Conservation (phyloP, 37 sponge, comb jelly and placozoan genomes). For the Theonella swinhoei region DNA sequence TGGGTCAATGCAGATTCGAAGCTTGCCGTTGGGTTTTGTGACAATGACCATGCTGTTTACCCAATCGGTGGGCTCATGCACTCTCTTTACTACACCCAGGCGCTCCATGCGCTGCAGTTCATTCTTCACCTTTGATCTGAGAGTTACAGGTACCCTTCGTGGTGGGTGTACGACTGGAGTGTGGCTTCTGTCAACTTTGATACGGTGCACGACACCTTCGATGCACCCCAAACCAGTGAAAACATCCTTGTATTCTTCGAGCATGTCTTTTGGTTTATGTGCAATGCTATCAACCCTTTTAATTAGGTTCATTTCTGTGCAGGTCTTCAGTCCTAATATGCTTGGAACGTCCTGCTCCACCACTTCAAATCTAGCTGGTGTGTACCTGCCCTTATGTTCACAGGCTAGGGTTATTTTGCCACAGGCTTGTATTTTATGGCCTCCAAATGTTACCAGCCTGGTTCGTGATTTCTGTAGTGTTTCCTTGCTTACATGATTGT, state of each 20-base stretch:
- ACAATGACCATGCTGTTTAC: slow-evolving; percentile 54
- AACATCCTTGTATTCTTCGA: slow-evolving; percentile 6
- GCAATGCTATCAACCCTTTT: slow-evolving; percentile 9
- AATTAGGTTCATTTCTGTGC: slow-evolving; percentile 10
- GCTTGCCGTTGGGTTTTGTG: slow-evolving; percentile 40
- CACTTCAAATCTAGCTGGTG: slow-evolving; percentile 11
- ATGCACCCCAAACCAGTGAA: slow-evolving; percentile 32
- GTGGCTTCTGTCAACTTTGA: neutral
- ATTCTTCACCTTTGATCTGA: slow-evolving; percentile 15
- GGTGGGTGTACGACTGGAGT: slow-evolving; percentile 38
- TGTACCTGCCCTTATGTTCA: slow-evolving; percentile 22
- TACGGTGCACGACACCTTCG: slow-evolving; percentile 9
- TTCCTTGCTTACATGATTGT: slow-evolving; percentile 8
- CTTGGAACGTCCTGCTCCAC: slow-evolving; percentile 11
- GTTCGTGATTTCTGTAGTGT: slow-evolving; percentile 8
- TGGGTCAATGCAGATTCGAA: slow-evolving; percentile 56
- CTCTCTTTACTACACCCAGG: slow-evolving; percentile 25
- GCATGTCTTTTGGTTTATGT: slow-evolving; percentile 7
- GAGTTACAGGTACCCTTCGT: slow-evolving; percentile 31
- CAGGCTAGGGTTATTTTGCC: slow-evolving; percentile 11
- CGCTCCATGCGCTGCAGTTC: slow-evolving; percentile 46
- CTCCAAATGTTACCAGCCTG: slow-evolving; percentile 32
- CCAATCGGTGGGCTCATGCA: slow-evolving; percentile 59
- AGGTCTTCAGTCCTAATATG: slow-evolving; percentile 4
- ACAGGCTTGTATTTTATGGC: slow-evolving; percentile 8